Conservation (phyloP, 53 echinoderm and acorn worm genomes). For the Echinarachnius parma region DNA sequence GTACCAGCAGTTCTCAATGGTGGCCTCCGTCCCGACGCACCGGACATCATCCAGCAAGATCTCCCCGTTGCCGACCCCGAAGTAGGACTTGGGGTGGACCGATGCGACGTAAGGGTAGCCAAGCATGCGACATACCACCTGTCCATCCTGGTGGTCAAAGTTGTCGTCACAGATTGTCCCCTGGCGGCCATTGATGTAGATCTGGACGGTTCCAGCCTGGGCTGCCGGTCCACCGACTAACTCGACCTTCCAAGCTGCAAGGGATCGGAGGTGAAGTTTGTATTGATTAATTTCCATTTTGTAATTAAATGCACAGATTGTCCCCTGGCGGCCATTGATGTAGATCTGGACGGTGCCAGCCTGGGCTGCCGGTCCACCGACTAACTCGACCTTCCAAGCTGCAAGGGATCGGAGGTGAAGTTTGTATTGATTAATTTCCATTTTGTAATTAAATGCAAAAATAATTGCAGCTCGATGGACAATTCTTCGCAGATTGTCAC, state of each 20-base stretch:
- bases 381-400: slow-evolving; percentile 32
- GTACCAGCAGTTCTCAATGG: slow-evolving; percentile 1
- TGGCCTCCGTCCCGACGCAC: slow-evolving; percentile 12
- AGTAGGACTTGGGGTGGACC: background rate
- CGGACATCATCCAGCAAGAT: slow-evolving; percentile 29
- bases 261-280: background rate
- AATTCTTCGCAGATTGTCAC: no score
- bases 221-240: slow-evolving; percentile 13
- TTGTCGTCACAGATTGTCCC: slow-evolving; percentile 39
- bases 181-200: background rate
- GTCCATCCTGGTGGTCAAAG: slow-evolving; percentile 13
- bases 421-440: no score
- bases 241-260: slow-evolving; percentile 26
- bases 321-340: slow-evolving; percentile 2
- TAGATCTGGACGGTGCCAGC: slow-evolving; percentile 24
- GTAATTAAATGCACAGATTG: no score
- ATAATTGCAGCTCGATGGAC: no score
- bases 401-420: no score
- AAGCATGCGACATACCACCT: slow-evolving; percentile 27
- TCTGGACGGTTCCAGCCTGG: slow-evolving; percentile 26
- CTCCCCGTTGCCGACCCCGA: background rate
- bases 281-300: background rate
- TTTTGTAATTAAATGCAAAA: no score
- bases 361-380: slow-evolving; percentile 6
- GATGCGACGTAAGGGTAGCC: slow-evolving; percentile 9